Evolutionary conservation across 2,888 invertebrate genomes (phyloP), one percentile per base, ranked within the genome.

Genomic region (Ophraella communa): DNA sequence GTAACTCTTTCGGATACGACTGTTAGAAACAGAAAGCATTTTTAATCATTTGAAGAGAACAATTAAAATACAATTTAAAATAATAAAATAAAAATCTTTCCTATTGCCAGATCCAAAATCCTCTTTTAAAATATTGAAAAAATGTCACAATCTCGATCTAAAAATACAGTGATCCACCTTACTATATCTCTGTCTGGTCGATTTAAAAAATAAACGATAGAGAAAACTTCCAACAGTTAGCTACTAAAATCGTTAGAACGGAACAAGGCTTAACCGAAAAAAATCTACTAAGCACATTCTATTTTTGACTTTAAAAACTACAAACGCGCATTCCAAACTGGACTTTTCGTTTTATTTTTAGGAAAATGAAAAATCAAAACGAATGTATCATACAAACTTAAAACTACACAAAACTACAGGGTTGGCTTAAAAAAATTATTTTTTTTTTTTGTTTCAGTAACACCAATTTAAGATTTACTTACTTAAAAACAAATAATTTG

Each of bases 241-340:
- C 39, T 39, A 17, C 17, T 39, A 17, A 39, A 39, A 39, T 17
- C 14, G 39, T 39, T 39, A 39, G 39, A 39, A 5, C 23, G 27
- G 49, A 51, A 51, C 49, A 51, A 51, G 49, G 23, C 49, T 51
- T 51, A 51, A 18, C 21, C 49, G 49, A 51, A 14, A 51, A 39
- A 39, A 51, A 24, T n/a, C 5, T 17, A 14, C 20, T 17, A 27
- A 51, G 47, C 58, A 33, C 23, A 51, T 18, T 39, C 59, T 64
- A 64, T 64, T 64, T 64, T 64, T 10, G 64, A 39, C 59, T 47
- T 59, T 52, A 60, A 54, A 64, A 64, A 64, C 58, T 63, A 58
- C 59, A 59, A 64, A 59, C 59, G 59, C 59, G 59, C 64, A 64
- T 64, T 49, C 59, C 59, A 14, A 59, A 54, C 54, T 59, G 44